phyloP scores from a whole-genome alignment of 2,888 invertebrate genomes.

The Lithosia quadra region DNA sequence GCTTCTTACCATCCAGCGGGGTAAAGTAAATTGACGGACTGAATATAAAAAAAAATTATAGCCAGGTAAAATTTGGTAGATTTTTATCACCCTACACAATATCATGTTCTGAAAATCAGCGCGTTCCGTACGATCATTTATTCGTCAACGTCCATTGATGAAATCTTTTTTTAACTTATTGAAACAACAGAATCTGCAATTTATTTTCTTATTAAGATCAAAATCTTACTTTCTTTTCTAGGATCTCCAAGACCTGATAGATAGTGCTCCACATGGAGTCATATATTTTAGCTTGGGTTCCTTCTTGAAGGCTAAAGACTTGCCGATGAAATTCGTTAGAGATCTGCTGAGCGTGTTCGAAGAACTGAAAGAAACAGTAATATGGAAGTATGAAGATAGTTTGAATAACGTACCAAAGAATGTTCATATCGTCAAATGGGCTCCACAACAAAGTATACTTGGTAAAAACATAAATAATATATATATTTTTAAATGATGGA shows the following conservation, averaged over 20 bases:
- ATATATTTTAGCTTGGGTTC: conserved; percentile 74
- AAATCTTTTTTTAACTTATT: too few relatives aligned
- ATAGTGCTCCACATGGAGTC: conserved; percentile 63
- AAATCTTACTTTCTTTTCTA: conserved; percentile 8
- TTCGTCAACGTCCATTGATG: too few relatives aligned
- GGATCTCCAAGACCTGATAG: conserved; percentile 51
- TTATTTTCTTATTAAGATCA: not conserved
- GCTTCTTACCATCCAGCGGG: too few relatives aligned
- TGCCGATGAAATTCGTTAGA: conserved; percentile 54
- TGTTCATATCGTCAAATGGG: conserved; percentile 61
- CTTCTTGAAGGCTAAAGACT: conserved; percentile 55
- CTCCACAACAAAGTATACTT: conserved; percentile 58
- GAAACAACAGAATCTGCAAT: too few relatives aligned
- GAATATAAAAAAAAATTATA: too few relatives aligned
- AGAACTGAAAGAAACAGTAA: conserved; percentile 61
- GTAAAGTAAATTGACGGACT: too few relatives aligned
- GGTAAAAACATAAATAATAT: conserved; percentile 33
- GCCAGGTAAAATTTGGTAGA: too few relatives aligned
- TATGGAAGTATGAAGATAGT: conserved; percentile 66
- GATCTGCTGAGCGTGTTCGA: conserved; percentile 50
- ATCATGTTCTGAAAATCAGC: too few relatives aligned
- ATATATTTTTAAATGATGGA: too few relatives aligned
- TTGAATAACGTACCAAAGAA: conserved; percentile 55
- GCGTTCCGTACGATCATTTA: too few relatives aligned
- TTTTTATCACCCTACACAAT: too few relatives aligned